Conservation (phyloP, 35 echinoderm and acorn worm genomes). For the Hemicentrotus pulcherrimus region DNA sequence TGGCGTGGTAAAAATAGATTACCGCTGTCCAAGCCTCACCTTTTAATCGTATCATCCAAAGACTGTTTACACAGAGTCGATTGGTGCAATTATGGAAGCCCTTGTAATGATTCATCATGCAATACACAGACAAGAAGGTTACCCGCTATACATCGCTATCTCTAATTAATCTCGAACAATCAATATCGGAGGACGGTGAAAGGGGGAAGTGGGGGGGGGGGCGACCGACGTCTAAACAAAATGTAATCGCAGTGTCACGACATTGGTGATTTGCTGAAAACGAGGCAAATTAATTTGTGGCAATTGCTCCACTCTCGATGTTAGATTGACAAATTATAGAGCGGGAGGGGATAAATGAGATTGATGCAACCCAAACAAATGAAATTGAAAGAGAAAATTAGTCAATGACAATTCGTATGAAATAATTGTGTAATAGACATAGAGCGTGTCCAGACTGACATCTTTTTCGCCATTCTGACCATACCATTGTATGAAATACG, state of each 20-base stretch:
- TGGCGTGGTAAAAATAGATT: background rate
- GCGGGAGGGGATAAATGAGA: background rate
- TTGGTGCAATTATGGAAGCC: background rate
- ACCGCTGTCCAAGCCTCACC: background rate
- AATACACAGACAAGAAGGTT: background rate
- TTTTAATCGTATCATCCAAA: background rate
- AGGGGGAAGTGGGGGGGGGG: background rate
- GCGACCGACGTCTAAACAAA: too few relatives aligned
- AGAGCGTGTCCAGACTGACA: too few relatives aligned
- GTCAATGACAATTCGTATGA: background rate
- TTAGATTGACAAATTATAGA: conserved; percentile 5
- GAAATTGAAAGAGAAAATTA: background rate
- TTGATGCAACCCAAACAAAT: background rate
- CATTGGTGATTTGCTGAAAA: background rate
- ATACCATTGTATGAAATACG: too few relatives aligned
- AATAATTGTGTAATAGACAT: background rate
- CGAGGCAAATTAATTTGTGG: background rate
- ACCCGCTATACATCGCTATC: background rate
- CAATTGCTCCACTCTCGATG: background rate
- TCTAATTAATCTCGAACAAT: background rate
- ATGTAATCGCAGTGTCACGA: background rate
- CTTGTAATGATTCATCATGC: background rate
- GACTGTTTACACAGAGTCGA: background rate
- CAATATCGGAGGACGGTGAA: background rate
- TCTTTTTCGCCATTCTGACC: too few relatives aligned